Evolutionary conservation across 2,888 invertebrate species (phyloP), one percentile per base, ranked within the genome.

Genomic region (Drosophila paracracens): DNA sequence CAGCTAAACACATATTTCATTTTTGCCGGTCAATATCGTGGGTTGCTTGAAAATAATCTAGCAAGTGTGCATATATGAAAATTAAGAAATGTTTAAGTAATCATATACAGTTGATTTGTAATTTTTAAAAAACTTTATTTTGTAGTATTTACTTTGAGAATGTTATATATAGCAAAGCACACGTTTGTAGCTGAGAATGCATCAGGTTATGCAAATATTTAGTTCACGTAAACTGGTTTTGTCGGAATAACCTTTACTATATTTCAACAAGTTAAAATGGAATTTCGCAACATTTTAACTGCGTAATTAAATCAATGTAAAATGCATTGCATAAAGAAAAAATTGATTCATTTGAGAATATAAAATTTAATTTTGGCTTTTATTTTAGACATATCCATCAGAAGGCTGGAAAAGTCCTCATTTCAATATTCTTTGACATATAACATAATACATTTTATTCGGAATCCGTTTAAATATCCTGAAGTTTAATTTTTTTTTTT

Each of bases 1-100:
- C 63, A 36, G 27, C 43, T 59, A 75, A 69, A 52, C 38, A 70
- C 52, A 60, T 50, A 43, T 27, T 35, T 62, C 21, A 33, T 38
- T 25, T 52, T n/a, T 18, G 35, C 21, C 21, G 29, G 25, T 31
- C 35, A 27, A 52, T 13, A 25, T 33, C 77, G 77, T 64, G 67
- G 81, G 81, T 0, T 21, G 35, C 18, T 46, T 51, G 11, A 60
- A 6, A 29, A 2, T 29, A 18, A 27, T 2, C 6, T 1, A 11
- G 18, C 2, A 27, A 27, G 4, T 18, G 18, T 25, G 11, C 4
- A 25, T 18, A 13, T 11, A 21, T 1, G 21, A 8, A 27, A 5
- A 18, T 27, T 10, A 21, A 5, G 2, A 21, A 11, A 21, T 40
- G n/a, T 5, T 40, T 40, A 40, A n/a, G 21, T 21, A 46, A 21